Percentiles rank a stretch among this genome's conserved stretches.
Evolutionary conservation across 2,113 vertebrate species (phyloP).

Genomic region (Urocolius indicus): DNA sequence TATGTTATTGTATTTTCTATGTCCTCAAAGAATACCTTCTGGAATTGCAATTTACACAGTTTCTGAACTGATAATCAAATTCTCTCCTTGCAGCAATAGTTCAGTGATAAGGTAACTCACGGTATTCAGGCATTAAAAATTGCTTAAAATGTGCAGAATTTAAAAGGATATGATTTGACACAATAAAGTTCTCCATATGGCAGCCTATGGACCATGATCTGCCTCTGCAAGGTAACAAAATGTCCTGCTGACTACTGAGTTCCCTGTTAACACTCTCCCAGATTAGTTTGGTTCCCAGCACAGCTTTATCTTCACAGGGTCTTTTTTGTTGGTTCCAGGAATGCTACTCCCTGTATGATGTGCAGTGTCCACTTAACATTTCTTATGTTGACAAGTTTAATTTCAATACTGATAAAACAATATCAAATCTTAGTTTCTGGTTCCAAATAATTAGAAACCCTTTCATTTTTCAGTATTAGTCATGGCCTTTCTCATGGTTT

Average conservation of each 20-base stretch:
- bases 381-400: not conserved
- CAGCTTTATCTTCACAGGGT: not conserved
- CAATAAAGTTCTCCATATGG: not conserved
- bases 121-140: not conserved
- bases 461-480: not conserved
- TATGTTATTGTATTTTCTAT: not conserved
- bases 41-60: not conserved
- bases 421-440: not conserved
- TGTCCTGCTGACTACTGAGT: not conserved
- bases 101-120: not conserved
- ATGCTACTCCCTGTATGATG: not conserved
- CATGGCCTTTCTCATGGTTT: not conserved
- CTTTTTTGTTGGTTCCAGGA: not conserved
- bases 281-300: not conserved
- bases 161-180: not conserved
- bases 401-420: not conserved
- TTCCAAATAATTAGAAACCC: not conserved
- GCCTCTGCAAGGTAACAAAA: not conserved
- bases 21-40: not conserved
- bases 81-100: not conserved
- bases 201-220: not conserved
- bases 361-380: not conserved
- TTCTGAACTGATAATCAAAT: not conserved
- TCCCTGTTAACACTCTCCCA: not conserved
- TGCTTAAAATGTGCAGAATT: not conserved